A percentile compares a stretch with the other conserved stretches of the same genome.
Evolutionary conservation across 2,888 invertebrate genomes (phyloP).

Genomic region (Panorpa germanica): DNA sequence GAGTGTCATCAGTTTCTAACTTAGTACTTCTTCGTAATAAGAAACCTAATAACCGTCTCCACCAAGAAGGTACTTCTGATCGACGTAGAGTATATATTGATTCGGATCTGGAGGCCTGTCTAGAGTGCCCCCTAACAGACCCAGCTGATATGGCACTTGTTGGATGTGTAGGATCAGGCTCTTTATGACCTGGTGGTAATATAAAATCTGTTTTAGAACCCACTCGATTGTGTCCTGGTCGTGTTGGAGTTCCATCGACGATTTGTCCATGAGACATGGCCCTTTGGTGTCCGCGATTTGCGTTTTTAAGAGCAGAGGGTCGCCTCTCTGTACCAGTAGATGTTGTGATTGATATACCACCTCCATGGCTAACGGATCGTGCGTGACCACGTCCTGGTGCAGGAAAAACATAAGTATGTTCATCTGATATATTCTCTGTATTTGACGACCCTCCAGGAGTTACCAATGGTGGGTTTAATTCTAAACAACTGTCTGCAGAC

Average conservation of each 20-base stretch:
- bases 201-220: conserved; percentile 81
- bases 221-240: conserved; percentile 57
- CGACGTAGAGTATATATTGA: conserved; percentile 76
- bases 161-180: conserved; percentile 24
- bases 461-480: no score
- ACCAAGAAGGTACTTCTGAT: conserved; percentile 48
- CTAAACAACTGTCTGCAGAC: no score
- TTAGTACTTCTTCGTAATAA: conserved; percentile 39
- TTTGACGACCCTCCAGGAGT: no score
- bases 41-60: conserved; percentile 44
- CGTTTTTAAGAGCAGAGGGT: conserved; percentile 52
- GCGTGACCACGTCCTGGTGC: conserved; percentile 40
- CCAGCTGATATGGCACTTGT: conserved; percentile 25
- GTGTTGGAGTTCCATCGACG: conserved; percentile 30
- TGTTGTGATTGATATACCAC: conserved; percentile 32
- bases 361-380: conserved; percentile 74
- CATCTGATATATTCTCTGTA: no score
- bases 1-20: conserved; percentile 45
- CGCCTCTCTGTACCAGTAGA: conserved; percentile 30
- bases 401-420: no score
- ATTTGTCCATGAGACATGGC: conserved; percentile 81
- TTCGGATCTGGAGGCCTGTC: conserved; percentile 78
- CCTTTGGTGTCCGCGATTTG: conserved; percentile 57
- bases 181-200: conserved; percentile 70
- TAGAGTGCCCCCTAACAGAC: conserved; percentile 48